phyloP scores from a whole-genome alignment of 2,113 vertebrate species.

The Morone chrysops region DNA sequence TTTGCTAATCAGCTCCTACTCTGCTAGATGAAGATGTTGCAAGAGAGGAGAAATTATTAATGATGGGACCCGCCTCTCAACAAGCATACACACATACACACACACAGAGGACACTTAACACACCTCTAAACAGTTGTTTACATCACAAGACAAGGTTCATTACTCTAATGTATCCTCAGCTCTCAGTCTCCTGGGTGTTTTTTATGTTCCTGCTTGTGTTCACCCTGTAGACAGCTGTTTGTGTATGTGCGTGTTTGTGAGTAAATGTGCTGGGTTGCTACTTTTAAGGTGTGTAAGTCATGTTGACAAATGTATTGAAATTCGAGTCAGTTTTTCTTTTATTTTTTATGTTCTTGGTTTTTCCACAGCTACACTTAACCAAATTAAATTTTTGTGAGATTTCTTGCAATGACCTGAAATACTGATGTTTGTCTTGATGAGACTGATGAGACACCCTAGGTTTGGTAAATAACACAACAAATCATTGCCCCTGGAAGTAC shows the following conservation, averaged over 20 bases:
- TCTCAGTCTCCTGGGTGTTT: slow-evolving; percentile 54
- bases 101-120: slow-evolving; percentile 2
- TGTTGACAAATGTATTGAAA: neutral
- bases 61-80: slow-evolving; percentile 19
- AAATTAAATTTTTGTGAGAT: no score
- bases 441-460: no score
- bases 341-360: neutral
- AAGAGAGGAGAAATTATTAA: slow-evolving; percentile 47
- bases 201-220: slow-evolving; percentile 45
- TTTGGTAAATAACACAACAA: no score
- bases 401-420: neutral
- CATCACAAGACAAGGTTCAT: slow-evolving; percentile 65
- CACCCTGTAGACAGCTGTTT: slow-evolving; percentile 4
- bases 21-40: slow-evolving; percentile 51
- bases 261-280: neutral
- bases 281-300: neutral
- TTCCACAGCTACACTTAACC: neutral
- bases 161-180: slow-evolving; percentile 59
- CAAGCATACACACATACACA: slow-evolving; percentile 24
- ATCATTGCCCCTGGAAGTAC: no score
- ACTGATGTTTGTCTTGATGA: neutral
- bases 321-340: neutral
- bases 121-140: slow-evolving; percentile 69
- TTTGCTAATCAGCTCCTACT: slow-evolving; percentile 57
- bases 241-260: neutral